Evolutionary conservation across 2,113 vertebrate genomes (phyloP).

Genomic region (Ictalurus punctatus): DNA sequence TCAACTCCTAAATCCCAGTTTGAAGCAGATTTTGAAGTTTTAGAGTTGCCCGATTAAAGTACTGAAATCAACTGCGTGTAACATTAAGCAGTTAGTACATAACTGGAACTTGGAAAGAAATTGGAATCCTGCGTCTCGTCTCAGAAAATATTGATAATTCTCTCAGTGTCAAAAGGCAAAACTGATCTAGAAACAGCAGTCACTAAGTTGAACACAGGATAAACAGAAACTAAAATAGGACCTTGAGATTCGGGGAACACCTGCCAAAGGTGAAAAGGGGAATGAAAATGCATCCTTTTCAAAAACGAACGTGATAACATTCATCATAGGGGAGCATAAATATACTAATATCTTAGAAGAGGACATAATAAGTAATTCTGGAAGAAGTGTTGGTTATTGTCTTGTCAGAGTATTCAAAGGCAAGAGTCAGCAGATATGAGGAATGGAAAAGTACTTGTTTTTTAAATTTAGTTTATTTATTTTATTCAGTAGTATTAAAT

Average conservation of each 20-base stretch:
- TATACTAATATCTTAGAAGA: neutral
- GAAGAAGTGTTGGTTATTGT: neutral
- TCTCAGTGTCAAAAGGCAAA: neutral
- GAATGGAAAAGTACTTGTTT: neutral
- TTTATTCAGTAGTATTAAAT: conserved; percentile 12
- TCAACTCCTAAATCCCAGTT: neutral
- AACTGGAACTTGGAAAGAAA: neutral
- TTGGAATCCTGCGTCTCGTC: neutral
- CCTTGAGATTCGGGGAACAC: neutral
- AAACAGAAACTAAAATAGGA: neutral
- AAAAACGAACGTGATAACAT: neutral
- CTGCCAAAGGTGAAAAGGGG: conserved; percentile 24
- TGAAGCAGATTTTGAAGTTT: neutral
- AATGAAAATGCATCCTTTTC: conserved; percentile 27
- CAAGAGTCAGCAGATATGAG: conserved; percentile 26
- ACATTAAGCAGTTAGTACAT: neutral
- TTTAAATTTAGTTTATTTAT: neutral
- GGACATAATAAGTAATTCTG: neutral
- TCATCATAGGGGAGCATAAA: neutral
- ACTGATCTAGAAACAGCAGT: neutral
- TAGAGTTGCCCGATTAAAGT: neutral
- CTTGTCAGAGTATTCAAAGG: conserved; percentile 1
- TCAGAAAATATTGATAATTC: neutral
- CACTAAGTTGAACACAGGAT: neutral
- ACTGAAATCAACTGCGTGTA: neutral